A percentile compares a stretch with the other conserved stretches of the same genome.
phyloP scores from a whole-genome alignment of 53 echinoderm and acorn worm genomes.

The Luidia sarsii region DNA sequence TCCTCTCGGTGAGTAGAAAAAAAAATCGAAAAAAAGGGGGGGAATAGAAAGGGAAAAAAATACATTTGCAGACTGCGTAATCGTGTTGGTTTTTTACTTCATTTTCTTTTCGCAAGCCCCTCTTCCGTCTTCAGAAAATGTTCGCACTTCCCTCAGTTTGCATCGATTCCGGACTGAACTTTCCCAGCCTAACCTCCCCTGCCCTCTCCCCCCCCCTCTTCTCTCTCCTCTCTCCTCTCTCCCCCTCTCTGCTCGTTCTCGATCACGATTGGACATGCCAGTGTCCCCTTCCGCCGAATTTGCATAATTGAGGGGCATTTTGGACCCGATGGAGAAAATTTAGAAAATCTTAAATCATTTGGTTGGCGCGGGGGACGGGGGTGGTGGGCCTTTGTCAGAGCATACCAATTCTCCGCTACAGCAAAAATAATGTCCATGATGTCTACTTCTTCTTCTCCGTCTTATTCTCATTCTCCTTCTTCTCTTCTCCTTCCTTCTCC shows the following conservation, averaged over 20 bases:
- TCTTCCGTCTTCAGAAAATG: too few relatives aligned
- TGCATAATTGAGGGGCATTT: conserved; percentile 33
- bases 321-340: too few relatives aligned
- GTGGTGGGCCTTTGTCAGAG: too few relatives aligned
- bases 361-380: background rate
- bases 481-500: background rate
- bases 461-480: background rate
- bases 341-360: too few relatives aligned
- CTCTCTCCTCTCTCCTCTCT: background rate
- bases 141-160: conserved; percentile 23
- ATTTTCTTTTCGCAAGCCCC: too few relatives aligned
- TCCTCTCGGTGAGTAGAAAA: too few relatives aligned
- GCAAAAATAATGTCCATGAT: too few relatives aligned
- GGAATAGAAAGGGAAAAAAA: conserved; percentile 15
- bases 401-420: too few relatives aligned
- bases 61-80: background rate
- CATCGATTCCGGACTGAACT: conserved; percentile 40
- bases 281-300: background rate
- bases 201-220: too few relatives aligned
- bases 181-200: background rate
- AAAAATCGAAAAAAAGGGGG: too few relatives aligned
- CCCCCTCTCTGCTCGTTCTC: background rate
- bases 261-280: conserved; percentile 26
- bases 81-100: too few relatives aligned
- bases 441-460: too few relatives aligned